A percentile compares a stretch with the other conserved stretches of the same genome.
These are phyloP conservation scores for Drosophila conformis DNA, from an alignment of 2,888 invertebrate genomes.

Conservation along the genomic window DNA sequence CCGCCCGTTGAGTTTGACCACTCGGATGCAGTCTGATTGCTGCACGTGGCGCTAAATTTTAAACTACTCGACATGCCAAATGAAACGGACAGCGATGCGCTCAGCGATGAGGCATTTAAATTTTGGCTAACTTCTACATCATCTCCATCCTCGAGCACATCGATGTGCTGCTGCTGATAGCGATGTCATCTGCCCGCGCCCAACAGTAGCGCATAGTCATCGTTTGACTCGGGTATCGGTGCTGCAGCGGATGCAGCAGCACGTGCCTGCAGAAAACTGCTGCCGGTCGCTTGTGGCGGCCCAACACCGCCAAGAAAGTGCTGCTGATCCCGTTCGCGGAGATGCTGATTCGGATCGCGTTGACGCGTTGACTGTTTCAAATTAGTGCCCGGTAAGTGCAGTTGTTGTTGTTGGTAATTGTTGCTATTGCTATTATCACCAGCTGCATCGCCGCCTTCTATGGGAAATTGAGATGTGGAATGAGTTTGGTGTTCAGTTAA, in stretches of 20 bases:
- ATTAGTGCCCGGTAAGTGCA: conserved; percentile 61
- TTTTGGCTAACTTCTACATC: conserved; percentile 76
- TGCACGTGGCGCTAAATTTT: conserved; percentile 78
- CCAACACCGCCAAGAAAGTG: conserved; percentile 63
- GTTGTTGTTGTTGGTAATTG: conserved; percentile 80
- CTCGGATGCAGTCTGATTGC: conserved; percentile 77
- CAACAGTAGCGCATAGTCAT: conserved; percentile 78
- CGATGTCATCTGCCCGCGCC: conserved; percentile 83
- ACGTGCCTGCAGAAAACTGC: conserved; percentile 77
- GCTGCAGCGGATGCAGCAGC: conserved; percentile 64
- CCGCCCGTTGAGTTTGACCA: conserved; percentile 78
- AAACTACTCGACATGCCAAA: conserved; percentile 81
- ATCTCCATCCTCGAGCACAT: conserved; percentile 63
- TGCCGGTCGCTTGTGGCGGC: conserved; percentile 60
- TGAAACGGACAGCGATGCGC: conserved; percentile 79
- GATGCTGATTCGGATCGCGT: conserved; percentile 71
- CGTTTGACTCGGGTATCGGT: conserved; percentile 80
- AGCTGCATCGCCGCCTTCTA: conserved; percentile 58
- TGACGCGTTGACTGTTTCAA: conserved; percentile 62
- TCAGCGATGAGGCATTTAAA: conserved; percentile 74
- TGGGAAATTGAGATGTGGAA: conserved; percentile 69
- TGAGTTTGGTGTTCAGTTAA: conserved; percentile 62
- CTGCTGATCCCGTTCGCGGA: conserved; percentile 67
- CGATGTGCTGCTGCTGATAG: conserved; percentile 62
- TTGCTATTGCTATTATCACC: conserved; percentile 66